phyloP scores from a whole-genome alignment of 2,113 vertebrate genomes.

The Sclerurus mexicanus region DNA sequence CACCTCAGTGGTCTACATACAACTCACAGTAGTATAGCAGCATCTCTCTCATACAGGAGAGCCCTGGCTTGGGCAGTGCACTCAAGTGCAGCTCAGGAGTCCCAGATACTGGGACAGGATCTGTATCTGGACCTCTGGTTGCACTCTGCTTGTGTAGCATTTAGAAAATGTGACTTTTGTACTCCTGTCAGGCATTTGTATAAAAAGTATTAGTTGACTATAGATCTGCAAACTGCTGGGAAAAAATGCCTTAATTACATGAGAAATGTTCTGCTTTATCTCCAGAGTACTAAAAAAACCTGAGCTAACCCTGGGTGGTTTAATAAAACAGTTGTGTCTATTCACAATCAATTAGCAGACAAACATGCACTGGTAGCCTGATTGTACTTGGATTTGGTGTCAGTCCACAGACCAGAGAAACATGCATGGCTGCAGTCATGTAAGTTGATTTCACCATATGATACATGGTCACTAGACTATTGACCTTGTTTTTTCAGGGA shows the following conservation, averaged over 20 bases:
- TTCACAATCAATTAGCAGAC: slow-evolving; percentile 62
- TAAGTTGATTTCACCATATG: not conserved
- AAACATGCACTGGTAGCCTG: slow-evolving; percentile 31
- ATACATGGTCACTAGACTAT: not conserved
- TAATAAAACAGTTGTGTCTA: slow-evolving; percentile 57
- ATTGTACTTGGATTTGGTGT: slow-evolving; percentile 57
- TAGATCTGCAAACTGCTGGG: not conserved
- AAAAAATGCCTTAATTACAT: not conserved
- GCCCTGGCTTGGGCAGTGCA: no score
- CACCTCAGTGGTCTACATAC: accelerated
- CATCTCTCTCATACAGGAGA: not conserved
- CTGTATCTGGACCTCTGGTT: not conserved
- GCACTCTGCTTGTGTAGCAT: accelerated
- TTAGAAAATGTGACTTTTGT: not conserved
- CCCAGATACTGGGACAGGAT: not conserved
- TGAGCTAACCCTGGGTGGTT: not conserved
- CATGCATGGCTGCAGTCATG: not conserved
- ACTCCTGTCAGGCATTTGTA: not conserved
- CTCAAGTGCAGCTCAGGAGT: not conserved
- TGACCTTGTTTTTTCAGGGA: not conserved
- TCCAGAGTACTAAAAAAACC: not conserved
- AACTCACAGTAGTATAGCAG: accelerated
- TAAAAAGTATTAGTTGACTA: not conserved
- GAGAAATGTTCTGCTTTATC: not conserved
- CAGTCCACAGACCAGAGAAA: not conserved